Evolutionary conservation across 2,888 invertebrate genomes (phyloP).

Genomic region (Lasioglossum oenotherae): DNA sequence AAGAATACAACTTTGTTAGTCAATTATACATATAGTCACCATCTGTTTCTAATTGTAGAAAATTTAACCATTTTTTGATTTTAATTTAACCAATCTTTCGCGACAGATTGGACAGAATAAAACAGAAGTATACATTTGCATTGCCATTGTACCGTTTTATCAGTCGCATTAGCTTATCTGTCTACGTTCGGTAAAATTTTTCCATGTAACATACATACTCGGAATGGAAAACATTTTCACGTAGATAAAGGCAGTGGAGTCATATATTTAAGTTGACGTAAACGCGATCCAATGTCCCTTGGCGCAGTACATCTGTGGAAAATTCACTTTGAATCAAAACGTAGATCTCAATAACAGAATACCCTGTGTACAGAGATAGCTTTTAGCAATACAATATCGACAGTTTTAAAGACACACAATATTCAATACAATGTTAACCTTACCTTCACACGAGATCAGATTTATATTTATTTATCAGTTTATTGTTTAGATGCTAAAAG

Average conservation of each 20-base stretch:
- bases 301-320: not conserved
- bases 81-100: not conserved
- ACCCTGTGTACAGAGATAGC: too few species aligned
- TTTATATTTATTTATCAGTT: too few species aligned
- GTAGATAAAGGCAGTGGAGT: not conserved
- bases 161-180: slow-evolving; percentile 21
- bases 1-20: too few species aligned
- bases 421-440: too few species aligned
- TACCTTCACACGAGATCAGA: too few species aligned
- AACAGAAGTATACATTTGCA: not conserved
- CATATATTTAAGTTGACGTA: slow-evolving; percentile 7
- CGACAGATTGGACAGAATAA: not conserved
- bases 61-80: not conserved
- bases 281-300: not conserved
- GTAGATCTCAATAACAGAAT: too few species aligned
- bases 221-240: not conserved
- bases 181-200: slow-evolving; percentile 1
- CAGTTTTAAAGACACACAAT: too few species aligned
- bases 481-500: too few species aligned
- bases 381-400: too few species aligned
- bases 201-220: not conserved
- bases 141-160: not conserved
- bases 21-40: too few species aligned
- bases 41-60: too few species aligned
- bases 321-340: not conserved